Percentiles rank a stretch among this genome's conserved stretches.
These are phyloP conservation scores for Agrilus mali DNA, from an alignment of 2,888 invertebrate species.

Conservation along the genomic window DNA sequence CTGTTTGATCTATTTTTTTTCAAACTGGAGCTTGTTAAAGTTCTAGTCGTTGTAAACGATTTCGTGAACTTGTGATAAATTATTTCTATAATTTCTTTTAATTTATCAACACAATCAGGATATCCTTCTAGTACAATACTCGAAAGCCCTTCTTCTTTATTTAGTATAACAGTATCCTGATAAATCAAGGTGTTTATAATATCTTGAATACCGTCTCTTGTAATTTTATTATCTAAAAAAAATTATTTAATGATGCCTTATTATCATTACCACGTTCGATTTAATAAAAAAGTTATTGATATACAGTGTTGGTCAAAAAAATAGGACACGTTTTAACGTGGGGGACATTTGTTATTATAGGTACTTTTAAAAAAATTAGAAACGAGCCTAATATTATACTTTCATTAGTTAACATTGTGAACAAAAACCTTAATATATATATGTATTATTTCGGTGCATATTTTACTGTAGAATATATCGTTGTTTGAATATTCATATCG, in stretches of 20 bases:
- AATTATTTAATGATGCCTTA: neutral
- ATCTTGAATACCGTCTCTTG: constrained; percentile 13
- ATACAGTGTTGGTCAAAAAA: too few relatives aligned
- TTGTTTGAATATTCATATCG: too few relatives aligned
- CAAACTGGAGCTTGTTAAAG: too few relatives aligned
- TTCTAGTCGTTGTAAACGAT: too few relatives aligned
- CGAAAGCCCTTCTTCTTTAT: constrained; percentile 8
- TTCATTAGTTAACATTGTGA: too few relatives aligned
- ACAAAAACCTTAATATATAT: neutral
- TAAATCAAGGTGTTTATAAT: constrained; percentile 20
- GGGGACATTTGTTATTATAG: too few relatives aligned
- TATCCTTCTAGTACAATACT: constrained; percentile 18
- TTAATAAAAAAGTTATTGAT: too few relatives aligned
- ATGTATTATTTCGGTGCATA: neutral
- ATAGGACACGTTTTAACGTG: too few relatives aligned
- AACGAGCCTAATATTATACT: neutral
- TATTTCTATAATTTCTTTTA: constrained; percentile 6
- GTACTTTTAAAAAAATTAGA: neutral
- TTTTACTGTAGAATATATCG: neutral
- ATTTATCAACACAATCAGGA: constrained; percentile 4
- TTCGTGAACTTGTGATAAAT: neutral
- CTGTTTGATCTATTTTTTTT: too few relatives aligned
- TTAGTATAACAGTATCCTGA: constrained; percentile 12
- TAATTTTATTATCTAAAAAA: constrained; percentile 22
- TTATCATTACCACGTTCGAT: too few relatives aligned